phyloP scores from a whole-genome alignment of 2,888 invertebrate genomes.

The Leucophenga maculata region DNA sequence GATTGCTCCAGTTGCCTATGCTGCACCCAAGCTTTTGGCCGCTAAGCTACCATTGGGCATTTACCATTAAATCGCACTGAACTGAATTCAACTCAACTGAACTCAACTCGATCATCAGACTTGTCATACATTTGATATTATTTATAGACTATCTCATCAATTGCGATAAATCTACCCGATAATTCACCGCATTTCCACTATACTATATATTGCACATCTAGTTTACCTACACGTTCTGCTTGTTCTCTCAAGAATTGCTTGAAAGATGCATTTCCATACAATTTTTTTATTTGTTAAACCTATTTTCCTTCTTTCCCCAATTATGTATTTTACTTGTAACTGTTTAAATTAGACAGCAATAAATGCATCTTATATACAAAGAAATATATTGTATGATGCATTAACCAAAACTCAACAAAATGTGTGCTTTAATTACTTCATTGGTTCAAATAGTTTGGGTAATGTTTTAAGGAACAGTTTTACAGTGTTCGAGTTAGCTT shows the following conservation, averaged over 20 bases:
- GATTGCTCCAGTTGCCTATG: constrained; percentile 61
- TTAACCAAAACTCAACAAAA: constrained; percentile 13
- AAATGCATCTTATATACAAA: constrained; percentile 54
- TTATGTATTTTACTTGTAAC: constrained; percentile 38
- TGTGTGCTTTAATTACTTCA: neutral
- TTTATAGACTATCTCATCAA: neutral
- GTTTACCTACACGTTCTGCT: neutral
- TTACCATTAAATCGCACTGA: constrained; percentile 50
- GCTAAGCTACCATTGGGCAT: constrained; percentile 47
- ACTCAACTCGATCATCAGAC: constrained; percentile 31
- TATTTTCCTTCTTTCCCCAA: constrained; percentile 36
- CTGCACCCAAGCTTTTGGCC: constrained; percentile 55
- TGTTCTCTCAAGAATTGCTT: constrained; percentile 11
- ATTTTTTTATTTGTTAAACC: constrained; percentile 14
- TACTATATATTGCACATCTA: too few relatives aligned
- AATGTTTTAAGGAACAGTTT: too few relatives aligned
- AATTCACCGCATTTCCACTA: neutral
- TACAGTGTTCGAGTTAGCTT: too few relatives aligned
- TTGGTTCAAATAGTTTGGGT: too few relatives aligned
- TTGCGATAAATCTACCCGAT: neutral
- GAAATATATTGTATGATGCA: constrained; percentile 31
- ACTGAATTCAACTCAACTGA: constrained; percentile 50
- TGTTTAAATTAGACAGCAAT: constrained; percentile 55
- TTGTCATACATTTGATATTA: neutral
- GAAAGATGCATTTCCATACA: constrained; percentile 27